Conservation (phyloP, 1,140 invertebrate species). For the Mya arenaria region DNA sequence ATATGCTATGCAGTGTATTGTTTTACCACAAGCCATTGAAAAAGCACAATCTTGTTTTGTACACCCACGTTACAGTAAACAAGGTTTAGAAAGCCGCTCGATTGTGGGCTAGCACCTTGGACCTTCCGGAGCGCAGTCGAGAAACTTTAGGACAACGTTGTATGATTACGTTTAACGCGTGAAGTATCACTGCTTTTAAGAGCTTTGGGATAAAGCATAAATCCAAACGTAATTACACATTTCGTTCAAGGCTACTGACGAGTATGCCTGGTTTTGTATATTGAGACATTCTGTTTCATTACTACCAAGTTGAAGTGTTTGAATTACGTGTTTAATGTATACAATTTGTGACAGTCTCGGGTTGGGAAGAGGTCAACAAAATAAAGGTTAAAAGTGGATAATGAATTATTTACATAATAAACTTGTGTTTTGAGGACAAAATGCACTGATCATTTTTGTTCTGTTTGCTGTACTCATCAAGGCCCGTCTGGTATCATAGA, state of each 20-base stretch:
- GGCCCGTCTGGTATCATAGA: constrained; percentile 20
- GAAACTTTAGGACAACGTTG: no score
- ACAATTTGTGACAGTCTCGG: constrained; percentile 2
- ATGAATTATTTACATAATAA: constrained; percentile 38
- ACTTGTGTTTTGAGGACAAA: constrained; percentile 5
- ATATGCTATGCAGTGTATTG: no score
- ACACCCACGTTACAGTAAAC: no score
- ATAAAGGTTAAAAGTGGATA: constrained; percentile 50
- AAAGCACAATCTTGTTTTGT: no score
- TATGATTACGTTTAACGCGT: no score
- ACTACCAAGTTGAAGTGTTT: constrained; percentile 13
- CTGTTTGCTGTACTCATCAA: constrained; percentile 44
- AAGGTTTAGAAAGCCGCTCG: no score
- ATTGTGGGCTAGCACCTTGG: no score
- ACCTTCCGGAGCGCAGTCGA: no score
- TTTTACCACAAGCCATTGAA: no score
- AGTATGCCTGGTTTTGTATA: background rate
- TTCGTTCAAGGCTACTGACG: background rate
- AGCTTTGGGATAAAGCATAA: no score
- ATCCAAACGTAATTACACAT: no score
- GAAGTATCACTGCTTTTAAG: no score
- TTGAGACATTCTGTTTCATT: constrained; percentile 27
- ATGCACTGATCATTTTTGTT: constrained; percentile 19
- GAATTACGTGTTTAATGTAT: constrained; percentile 2
- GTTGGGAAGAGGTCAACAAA: background rate